phyloP scores from a whole-genome alignment of 2,888 invertebrate genomes.

The Oscheius sp. region DNA sequence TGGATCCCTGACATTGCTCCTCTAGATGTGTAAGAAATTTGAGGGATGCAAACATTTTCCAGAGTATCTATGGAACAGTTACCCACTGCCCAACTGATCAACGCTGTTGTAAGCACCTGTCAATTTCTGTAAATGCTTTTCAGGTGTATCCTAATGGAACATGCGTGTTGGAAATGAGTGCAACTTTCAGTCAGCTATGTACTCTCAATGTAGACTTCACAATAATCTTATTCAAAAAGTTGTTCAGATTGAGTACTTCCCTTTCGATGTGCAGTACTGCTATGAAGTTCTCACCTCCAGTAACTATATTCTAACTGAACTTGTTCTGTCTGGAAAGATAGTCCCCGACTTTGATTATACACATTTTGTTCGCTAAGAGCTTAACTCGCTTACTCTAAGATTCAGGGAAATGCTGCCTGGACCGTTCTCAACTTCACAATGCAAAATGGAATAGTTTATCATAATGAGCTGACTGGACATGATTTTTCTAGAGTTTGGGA shows the following conservation, averaged over 20 bases:
- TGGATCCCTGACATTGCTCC: constrained; percentile 7
- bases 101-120: neutral
- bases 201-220: neutral
- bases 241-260: constrained; percentile 23
- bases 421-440: neutral
- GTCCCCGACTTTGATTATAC: neutral
- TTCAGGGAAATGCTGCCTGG: constrained; percentile 30
- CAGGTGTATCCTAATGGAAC: neutral
- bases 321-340: neutral
- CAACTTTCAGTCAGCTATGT: constrained; percentile 12
- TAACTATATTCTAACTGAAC: constrained; percentile 12
- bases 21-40: neutral
- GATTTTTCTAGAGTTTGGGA: neutral
- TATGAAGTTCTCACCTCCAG: neutral
- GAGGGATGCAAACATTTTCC: neutral
- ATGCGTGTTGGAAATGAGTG: neutral
- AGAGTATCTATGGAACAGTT: neutral
- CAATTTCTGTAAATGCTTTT: too few species aligned
- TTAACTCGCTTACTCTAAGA: neutral
- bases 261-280: constrained; percentile 22
- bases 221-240: neutral
- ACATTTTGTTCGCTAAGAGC: neutral
- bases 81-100: neutral
- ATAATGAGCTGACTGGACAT: neutral
- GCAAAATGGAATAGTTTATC: neutral